phyloP scores from a whole-genome alignment of 2,113 vertebrate genomes.

The Xiphorhynchus elegans region DNA sequence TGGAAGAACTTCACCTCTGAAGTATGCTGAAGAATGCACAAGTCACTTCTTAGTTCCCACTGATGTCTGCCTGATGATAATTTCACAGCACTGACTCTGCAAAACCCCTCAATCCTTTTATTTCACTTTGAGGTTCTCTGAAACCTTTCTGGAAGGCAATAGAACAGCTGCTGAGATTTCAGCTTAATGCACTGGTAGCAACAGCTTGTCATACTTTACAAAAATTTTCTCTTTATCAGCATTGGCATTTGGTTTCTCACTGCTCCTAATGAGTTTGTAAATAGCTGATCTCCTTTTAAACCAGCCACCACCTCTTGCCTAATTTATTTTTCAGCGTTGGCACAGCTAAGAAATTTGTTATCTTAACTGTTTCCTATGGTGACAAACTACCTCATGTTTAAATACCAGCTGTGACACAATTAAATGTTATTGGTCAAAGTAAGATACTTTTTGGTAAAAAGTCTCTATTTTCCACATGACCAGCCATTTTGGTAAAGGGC shows the following conservation, averaged over 20 bases:
- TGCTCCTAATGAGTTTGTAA: neutral
- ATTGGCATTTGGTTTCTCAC: conserved; percentile 1
- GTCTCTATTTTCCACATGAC: neutral
- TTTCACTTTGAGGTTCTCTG: neutral
- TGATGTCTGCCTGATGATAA: neutral
- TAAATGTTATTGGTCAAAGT: neutral
- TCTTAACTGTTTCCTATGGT: neutral
- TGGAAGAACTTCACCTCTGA: neutral
- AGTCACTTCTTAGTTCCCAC: neutral
- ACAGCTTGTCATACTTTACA: neutral
- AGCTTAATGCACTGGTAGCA: neutral
- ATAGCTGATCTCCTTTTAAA: conserved; percentile 20
- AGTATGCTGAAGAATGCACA: neutral
- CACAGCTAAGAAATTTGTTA: conserved; percentile 4
- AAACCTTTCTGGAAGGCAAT: neutral
- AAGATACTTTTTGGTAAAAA: neutral
- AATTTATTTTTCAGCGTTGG: neutral
- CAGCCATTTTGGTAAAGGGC: neutral
- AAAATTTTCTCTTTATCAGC: neutral
- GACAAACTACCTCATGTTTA: neutral
- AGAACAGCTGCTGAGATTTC: neutral
- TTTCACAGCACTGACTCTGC: neutral
- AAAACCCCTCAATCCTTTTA: neutral
- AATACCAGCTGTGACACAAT: neutral
- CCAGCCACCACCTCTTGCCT: neutral